phyloP scores from a whole-genome alignment of 2,113 vertebrate species.

The Phyllostomus hastatus region DNA sequence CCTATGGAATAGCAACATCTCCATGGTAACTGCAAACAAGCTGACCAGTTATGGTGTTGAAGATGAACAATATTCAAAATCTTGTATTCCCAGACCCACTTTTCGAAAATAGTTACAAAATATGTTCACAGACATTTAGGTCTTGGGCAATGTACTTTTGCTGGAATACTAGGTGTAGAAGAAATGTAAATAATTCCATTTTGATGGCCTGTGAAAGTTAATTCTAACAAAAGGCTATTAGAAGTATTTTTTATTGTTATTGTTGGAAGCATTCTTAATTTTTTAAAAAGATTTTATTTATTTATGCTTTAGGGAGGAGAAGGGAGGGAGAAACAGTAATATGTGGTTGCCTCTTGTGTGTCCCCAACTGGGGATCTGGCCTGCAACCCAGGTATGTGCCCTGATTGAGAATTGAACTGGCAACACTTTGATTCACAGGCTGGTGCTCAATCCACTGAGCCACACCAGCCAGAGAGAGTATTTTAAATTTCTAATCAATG shows the following conservation, averaged over 20 bases:
- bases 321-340: too few relatives aligned
- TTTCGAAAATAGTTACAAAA: neutral
- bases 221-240: neutral
- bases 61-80: neutral
- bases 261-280: neutral
- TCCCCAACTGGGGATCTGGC: too few relatives aligned
- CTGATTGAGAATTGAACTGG: too few relatives aligned
- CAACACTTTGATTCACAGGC: too few relatives aligned
- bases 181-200: neutral
- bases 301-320: too few relatives aligned
- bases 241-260: neutral
- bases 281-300: neutral
- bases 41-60: neutral
- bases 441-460: too few relatives aligned
- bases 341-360: too few relatives aligned
- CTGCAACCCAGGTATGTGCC: too few relatives aligned
- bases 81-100: neutral
- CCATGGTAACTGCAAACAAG: neutral
- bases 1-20: slow-evolving; percentile 66
- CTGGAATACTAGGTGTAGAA: neutral
- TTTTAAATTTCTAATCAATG: neutral
- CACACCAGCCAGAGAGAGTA: too few relatives aligned
- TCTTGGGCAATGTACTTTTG: neutral
- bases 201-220: neutral
- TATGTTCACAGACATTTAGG: neutral